Evolutionary conservation across 2,797 vertebrate genomes (phyloP), one percentile per base, ranked within the genome.

Genomic region (Rhynchonycteris naso): DNA sequence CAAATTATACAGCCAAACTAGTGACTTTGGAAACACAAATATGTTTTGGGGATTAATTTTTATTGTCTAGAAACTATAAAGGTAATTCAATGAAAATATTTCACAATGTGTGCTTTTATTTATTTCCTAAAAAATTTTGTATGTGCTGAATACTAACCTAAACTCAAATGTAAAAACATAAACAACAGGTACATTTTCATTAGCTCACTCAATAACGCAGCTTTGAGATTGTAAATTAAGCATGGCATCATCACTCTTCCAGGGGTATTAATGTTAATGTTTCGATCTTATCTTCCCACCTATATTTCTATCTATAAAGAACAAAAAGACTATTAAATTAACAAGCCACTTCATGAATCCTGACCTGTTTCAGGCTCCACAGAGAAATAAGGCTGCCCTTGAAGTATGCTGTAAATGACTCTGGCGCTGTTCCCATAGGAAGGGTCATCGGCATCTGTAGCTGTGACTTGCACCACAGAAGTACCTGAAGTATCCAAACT

Each of bases 351-450:
- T 15, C 26, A 30, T 24, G 86, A 86, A 90, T 95, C 50, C 97
- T 97, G 54, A 99, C 98, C 98, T 98, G 98, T 99, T 98, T 99
- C 99, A 1, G 99, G 98, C 91, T 99, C 99, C 98, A 99, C 99
- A 0, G 99, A 99, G 98, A 99, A 99, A 98, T 99, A 99, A 0
- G 99, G 99, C 95, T 99, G 99, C 1, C 99, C 99, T 98, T 99
- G 99, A 95, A 99, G 98, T 93, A 99, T 99, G 98, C 99, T 99
- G 98, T 99, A 99, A 90, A 99, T 99, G 96, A 99, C 98, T 97
- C 96, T 98, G 98, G 99, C 99, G n/a, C 99, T 99, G 98, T 99
- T 99, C 81, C 99, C 99, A 0, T 99, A 99, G 0, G 99, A 99
- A 96, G 99, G 98, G 71, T 99, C 99, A 87, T 99, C 99, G 0